Percentiles rank a stretch among this genome's conserved stretches.
These are phyloP conservation scores for Lysiphlebus fabarum DNA, from an alignment of 1,140 invertebrate species.

Conservation along the genomic window DNA sequence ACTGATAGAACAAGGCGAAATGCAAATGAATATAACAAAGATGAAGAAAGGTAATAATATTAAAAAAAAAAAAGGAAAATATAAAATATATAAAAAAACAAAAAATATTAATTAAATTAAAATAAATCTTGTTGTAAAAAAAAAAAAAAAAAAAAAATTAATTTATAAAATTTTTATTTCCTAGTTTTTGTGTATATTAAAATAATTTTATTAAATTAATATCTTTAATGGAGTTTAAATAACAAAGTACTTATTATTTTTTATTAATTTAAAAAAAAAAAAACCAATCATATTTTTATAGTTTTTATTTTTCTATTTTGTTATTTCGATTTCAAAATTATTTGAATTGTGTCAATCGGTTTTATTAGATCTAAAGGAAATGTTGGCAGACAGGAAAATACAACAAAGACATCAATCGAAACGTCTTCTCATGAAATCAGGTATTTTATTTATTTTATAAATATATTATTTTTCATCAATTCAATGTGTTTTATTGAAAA, in stretches of 20 bases:
- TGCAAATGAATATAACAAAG: conserved; percentile 41
- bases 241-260: background rate
- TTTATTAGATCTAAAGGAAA: conserved; percentile 48
- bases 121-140: too few relatives aligned
- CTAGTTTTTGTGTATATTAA: background rate
- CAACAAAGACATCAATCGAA: conserved; percentile 37
- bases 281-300: too few relatives aligned
- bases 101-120: too few relatives aligned
- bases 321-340: too few relatives aligned
- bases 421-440: conserved; percentile 37
- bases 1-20: conserved; percentile 33
- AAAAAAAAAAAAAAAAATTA: background rate
- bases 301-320: too few relatives aligned
- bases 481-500: background rate
- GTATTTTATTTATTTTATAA: conserved; percentile 33
- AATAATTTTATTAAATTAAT: background rate
- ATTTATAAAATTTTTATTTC: background rate
- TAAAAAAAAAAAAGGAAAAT: background rate
- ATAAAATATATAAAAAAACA: background rate
- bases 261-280: background rate
- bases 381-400: conserved; percentile 42
- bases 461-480: conserved; percentile 2
- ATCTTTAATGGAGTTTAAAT: background rate
- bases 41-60: conserved; percentile 40
- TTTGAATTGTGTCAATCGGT: conserved; percentile 31